These are phyloP conservation scores for Columba janthina DNA, from an alignment of 2,113 vertebrate genomes.

Conservation along the genomic window DNA sequence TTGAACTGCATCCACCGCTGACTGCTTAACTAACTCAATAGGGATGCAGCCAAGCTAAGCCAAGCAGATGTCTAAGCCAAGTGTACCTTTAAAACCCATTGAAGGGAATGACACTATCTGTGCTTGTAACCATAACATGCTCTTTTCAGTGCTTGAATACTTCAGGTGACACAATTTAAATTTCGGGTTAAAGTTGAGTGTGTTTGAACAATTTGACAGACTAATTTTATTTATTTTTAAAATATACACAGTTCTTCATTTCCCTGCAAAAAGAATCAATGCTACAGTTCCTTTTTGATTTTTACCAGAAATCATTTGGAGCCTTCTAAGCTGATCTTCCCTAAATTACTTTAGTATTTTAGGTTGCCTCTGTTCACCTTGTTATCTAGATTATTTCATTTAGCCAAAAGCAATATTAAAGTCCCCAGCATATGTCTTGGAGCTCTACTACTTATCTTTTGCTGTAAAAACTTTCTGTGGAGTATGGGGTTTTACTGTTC, in stretches of 20 bases:
- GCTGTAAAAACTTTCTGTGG: background rate
- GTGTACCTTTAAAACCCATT: background rate
- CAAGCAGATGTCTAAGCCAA: background rate
- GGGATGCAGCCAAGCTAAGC: background rate
- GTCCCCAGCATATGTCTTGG: background rate
- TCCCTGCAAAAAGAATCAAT: background rate
- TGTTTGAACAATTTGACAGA: background rate
- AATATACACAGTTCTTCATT: accelerated
- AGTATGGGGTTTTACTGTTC: background rate
- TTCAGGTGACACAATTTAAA: background rate
- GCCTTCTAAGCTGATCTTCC: background rate
- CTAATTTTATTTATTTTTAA: background rate
- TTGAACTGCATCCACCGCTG: background rate
- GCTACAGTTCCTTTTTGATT: background rate
- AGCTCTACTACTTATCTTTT: background rate
- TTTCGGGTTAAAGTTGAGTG: background rate
- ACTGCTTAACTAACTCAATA: background rate
- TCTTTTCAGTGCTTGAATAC: background rate
- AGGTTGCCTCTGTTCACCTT: background rate
- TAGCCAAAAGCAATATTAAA: background rate
- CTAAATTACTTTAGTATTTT: background rate
- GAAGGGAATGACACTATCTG: background rate
- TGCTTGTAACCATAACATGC: background rate
- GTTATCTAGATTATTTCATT: background rate
- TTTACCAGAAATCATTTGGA: background rate